Evolutionary conservation across 2,888 invertebrate genomes (phyloP), one percentile per base, ranked within the genome.

Genomic region (Drosophila quinaria): DNA sequence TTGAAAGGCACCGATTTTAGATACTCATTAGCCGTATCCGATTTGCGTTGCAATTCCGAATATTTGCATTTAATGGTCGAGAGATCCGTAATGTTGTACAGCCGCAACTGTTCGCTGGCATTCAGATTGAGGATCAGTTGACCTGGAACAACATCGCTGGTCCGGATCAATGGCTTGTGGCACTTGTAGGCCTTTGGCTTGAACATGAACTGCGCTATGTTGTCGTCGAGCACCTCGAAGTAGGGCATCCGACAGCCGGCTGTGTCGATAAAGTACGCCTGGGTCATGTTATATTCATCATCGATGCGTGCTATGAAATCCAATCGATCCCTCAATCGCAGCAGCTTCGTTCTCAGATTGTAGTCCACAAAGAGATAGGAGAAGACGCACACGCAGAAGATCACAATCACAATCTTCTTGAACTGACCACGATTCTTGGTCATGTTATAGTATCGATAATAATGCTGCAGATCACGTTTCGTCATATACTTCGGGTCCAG

Each of bases 181-280:
- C 93, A 93, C 0, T 74, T 73, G 35, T 91, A 89, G 3, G 84
- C 81, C 33, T 76, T 77, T 0, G 90, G 88, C 39, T 84, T 87
- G 56, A 78, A 89, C 84, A 92, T 87, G 42, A 90, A 92, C 65
- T 92, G 91, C 1, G 90, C 67, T 19, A 93, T 89, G 47, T 87
- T 91, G 19, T 91, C 90, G 65, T 92, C 92, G 22, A 84, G 74
- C 22, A 91, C 82, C 35, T 92, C 90, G 55, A 93, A 93, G 63
- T 86, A 90, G 11, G 93, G 93, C 92, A 93, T 93, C 2, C 92
- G 91, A 63, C 93, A 93, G 44, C 93, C 93, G 2, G 91, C 85
- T 3, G 92, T 91, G 55, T 93, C 90, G 17, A 93, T 91, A 47
- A 92, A 92, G 63, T 92, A 93, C 6, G 92, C 90, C 66, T 90